Percentiles rank a stretch among this genome's conserved stretches.
Evolutionary conservation across 2,888 invertebrate genomes (phyloP).

Genomic region (Troides helena): DNA sequence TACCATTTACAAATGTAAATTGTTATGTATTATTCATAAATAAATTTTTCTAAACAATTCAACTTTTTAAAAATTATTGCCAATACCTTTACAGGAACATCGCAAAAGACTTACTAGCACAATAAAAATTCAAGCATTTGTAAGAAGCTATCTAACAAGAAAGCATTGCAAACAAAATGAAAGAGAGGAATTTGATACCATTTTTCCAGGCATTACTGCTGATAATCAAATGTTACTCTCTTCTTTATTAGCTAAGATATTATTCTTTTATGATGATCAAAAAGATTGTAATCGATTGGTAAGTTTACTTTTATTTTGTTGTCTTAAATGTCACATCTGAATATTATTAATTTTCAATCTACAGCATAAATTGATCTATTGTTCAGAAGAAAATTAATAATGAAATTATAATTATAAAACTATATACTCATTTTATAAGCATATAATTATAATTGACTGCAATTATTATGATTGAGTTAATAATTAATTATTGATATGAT

Average conservation of each 20-base stretch:
- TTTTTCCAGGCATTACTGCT: conserved; percentile 68
- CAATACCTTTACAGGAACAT: conserved; percentile 76
- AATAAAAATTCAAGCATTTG: conserved; percentile 89
- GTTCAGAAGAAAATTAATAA: too few relatives aligned
- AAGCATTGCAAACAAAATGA: conserved; percentile 84
- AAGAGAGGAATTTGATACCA: conserved; percentile 85
- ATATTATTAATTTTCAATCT: too few relatives aligned
- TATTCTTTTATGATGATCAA: conserved; percentile 88
- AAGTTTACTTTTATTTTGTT: conserved; percentile 40
- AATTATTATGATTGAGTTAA: too few relatives aligned
- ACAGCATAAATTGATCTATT: too few relatives aligned
- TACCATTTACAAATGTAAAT: too few relatives aligned
- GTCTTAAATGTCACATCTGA: not conserved
- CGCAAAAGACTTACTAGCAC: conserved; percentile 87
- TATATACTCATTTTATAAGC: too few relatives aligned
- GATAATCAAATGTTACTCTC: conserved; percentile 74
- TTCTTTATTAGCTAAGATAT: conserved; percentile 82
- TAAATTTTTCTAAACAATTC: not conserved
- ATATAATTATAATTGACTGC: too few relatives aligned
- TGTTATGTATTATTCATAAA: not conserved
- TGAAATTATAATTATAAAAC: too few relatives aligned
- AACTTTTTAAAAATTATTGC: not conserved
- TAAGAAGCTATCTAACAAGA: conserved; percentile 86
- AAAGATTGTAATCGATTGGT: conserved; percentile 79
- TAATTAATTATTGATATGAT: too few relatives aligned